These are phyloP conservation scores for Geotrypetes seraphini DNA, from an alignment of 2,797 vertebrate genomes.

Conservation along the genomic window DNA sequence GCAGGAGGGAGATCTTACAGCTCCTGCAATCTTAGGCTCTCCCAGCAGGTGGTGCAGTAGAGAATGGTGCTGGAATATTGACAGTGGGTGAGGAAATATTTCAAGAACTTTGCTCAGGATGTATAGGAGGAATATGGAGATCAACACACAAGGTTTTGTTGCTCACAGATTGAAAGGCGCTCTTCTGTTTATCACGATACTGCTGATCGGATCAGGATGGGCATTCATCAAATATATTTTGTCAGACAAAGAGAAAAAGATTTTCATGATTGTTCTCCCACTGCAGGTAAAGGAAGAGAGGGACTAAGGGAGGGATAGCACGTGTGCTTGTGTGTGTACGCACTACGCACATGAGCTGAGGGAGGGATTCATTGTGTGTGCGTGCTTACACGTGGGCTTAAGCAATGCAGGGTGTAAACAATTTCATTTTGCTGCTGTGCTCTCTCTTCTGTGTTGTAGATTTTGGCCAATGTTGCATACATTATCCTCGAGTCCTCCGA, in stretches of 20 bases:
- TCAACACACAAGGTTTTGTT: no score
- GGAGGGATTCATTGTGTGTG: no score
- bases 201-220: slow-evolving; percentile 73
- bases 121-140: neutral
- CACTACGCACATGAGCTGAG: no score
- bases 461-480: slow-evolving; percentile 64
- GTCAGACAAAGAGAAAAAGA: slow-evolving; percentile 79
- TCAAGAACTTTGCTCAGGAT: neutral
- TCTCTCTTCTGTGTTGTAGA: neutral
- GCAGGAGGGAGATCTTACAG: no score
- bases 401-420: no score
- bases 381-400: no score
- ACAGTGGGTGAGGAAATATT: no score
- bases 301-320: no score
- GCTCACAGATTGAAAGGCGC: slow-evolving; percentile 66
- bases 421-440: no score
- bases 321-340: no score
- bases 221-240: slow-evolving; percentile 76
- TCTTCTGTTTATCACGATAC: slow-evolving; percentile 78
- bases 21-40: no score
- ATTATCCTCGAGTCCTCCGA: slow-evolving; percentile 73
- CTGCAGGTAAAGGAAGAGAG: slow-evolving; percentile 56
- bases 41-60: neutral
- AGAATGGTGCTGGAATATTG: no score
- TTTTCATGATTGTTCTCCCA: slow-evolving; percentile 76